Conservation (phyloP, 2,797 vertebrate genomes). For the Paramormyrops hopkinsi region DNA sequence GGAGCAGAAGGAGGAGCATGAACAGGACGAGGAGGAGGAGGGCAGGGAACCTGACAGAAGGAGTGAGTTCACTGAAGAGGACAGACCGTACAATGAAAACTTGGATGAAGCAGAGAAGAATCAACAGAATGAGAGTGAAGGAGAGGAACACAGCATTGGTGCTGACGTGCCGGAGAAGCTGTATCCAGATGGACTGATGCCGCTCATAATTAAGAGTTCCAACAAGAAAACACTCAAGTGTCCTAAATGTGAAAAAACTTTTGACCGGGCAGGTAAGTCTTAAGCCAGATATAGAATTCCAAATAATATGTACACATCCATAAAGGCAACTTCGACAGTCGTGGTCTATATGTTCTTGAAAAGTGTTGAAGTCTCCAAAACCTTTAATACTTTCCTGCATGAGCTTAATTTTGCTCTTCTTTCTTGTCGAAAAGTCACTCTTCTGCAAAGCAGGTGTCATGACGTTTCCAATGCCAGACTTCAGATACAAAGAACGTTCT, state of each 20-base stretch:
- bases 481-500: too few relatives aligned
- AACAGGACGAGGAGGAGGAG: slow-evolving; percentile 54
- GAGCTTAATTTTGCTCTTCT: neutral
- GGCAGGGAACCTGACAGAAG: slow-evolving; percentile 43
- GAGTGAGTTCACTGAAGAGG: slow-evolving; percentile 27
- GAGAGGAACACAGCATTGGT: slow-evolving; percentile 47
- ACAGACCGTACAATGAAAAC: slow-evolving; percentile 47
- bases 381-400: neutral
- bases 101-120: slow-evolving; percentile 51
- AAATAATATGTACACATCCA: neutral
- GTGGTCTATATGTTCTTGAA: neutral
- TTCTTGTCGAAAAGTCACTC: neutral
- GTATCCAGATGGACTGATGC: slow-evolving; percentile 78
- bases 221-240: slow-evolving; percentile 86
- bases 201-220: slow-evolving; percentile 73
- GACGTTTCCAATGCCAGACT: too few relatives aligned
- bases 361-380: neutral
- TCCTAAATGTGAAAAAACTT: slow-evolving; percentile 91
- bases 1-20: slow-evolving; percentile 60
- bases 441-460: neutral
- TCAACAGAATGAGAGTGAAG: slow-evolving; percentile 53
- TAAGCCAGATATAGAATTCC: neutral
- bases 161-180: slow-evolving; percentile 46
- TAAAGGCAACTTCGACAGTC: neutral
- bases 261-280: slow-evolving; percentile 88